These are phyloP conservation scores for Centroberyx gerrardi DNA, from an alignment of 2,797 vertebrate genomes.

Conservation along the genomic window DNA sequence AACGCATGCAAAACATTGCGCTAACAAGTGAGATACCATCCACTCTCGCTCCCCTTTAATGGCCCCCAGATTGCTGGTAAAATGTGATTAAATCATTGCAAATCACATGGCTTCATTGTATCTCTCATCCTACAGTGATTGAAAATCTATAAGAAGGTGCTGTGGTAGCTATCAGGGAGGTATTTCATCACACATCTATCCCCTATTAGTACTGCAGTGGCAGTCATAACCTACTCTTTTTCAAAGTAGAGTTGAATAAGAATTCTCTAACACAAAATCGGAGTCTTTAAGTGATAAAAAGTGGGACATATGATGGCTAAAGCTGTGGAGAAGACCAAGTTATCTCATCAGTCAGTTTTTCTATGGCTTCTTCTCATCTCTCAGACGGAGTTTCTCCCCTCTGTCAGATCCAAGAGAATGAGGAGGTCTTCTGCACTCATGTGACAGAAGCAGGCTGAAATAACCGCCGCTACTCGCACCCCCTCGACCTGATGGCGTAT, in stretches of 20 bases:
- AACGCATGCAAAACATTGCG: constrained; percentile 14
- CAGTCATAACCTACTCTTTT: neutral
- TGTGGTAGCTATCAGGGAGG: neutral
- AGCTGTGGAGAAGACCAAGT: constrained; percentile 24
- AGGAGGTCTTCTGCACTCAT: neutral
- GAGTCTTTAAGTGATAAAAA: constrained; percentile 1
- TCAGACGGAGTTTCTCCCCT: constrained; percentile 14
- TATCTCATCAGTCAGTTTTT: constrained; percentile 30
- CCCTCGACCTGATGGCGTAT: constrained; percentile 32
- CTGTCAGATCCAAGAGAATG: constrained; percentile 5
- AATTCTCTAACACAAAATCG: no score
- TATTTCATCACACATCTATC: neutral
- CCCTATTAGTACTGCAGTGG: neutral
- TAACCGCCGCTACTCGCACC: constrained; percentile 26
- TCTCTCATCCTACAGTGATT: neutral
- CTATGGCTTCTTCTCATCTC: constrained; percentile 19
- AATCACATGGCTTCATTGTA: constrained; percentile 8
- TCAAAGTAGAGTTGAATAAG: no score
- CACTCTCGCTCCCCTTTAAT: neutral
- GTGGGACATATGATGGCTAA: constrained; percentile 3
- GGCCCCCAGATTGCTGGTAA: constrained; percentile 15
- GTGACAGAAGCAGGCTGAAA: constrained; percentile 20
- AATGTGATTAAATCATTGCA: constrained; percentile 20
- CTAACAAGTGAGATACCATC: neutral
- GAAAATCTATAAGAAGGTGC: neutral